A percentile compares a stretch with the other conserved stretches of the same genome.
Evolutionary conservation across 2,797 vertebrate genomes (phyloP).

Genomic region (Margarornis squamiger): DNA sequence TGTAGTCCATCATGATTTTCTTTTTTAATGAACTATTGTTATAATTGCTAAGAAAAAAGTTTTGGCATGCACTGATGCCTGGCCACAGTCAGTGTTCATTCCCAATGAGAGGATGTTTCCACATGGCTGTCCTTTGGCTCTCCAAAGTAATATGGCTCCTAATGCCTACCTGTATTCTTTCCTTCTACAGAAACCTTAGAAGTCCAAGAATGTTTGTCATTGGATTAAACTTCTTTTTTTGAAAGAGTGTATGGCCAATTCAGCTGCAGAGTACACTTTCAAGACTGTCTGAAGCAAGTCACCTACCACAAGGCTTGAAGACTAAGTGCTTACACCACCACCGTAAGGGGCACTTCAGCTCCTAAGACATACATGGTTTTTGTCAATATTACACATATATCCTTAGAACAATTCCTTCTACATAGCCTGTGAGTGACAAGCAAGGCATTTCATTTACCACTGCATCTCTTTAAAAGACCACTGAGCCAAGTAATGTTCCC

Average conservation of each 20-base stretch:
- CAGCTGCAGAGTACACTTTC: background rate
- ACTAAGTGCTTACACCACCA: background rate
- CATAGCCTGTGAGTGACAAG: background rate
- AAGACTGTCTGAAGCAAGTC: background rate
- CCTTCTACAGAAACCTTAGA: background rate
- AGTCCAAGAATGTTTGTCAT: background rate
- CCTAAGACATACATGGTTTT: background rate
- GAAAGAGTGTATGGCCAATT: background rate
- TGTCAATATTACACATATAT: background rate
- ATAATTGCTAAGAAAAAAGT: background rate
- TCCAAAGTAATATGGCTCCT: background rate
- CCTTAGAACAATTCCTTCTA: conserved; percentile 32
- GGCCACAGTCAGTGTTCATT: fast-evolving
- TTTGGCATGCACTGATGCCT: background rate
- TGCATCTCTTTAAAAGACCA: background rate
- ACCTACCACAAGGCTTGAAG: too few species aligned
- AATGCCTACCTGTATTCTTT: background rate
- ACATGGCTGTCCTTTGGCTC: background rate
- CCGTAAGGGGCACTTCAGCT: background rate
- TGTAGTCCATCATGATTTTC: fast-evolving
- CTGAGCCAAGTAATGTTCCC: background rate
- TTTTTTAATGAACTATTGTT: background rate
- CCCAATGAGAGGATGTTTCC: background rate
- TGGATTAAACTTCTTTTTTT: conserved; percentile 10
- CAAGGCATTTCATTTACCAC: background rate